A percentile compares a stretch with the other conserved stretches of the same genome.
phyloP scores from a whole-genome alignment of 2,113 vertebrate genomes.

The Solea solea region DNA sequence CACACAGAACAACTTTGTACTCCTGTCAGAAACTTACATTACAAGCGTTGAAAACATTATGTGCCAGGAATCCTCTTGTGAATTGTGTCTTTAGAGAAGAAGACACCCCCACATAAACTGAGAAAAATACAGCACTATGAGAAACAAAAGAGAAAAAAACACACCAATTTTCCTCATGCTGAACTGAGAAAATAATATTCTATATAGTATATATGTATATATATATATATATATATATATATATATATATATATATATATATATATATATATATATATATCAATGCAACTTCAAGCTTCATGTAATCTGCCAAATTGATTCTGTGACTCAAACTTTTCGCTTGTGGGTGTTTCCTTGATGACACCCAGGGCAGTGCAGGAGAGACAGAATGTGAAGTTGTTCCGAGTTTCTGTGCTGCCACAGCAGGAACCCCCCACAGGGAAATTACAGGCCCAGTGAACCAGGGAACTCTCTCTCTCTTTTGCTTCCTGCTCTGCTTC shows the following conservation, averaged over 20 bases:
- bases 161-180: background rate
- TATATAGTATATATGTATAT: too few relatives aligned
- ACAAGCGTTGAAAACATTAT: background rate
- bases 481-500: conserved; percentile 30
- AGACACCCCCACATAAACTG: background rate
- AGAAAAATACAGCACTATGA: background rate
- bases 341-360: conserved; percentile 30
- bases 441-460: conserved; percentile 74
- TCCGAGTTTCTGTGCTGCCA: conserved; percentile 59
- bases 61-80: background rate
- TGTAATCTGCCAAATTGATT: conserved; percentile 4
- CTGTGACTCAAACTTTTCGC: conserved; percentile 13
- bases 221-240: too few relatives aligned
- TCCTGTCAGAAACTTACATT: background rate
- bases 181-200: background rate
- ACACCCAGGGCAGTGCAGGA: conserved; percentile 24
- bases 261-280: too few relatives aligned
- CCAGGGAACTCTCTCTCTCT: conserved; percentile 52
- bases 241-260: too few relatives aligned
- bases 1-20: background rate
- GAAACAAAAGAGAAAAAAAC: background rate
- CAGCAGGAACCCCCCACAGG: conserved; percentile 56
- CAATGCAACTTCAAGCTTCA: background rate
- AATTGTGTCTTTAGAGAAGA: background rate
- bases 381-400: conserved; percentile 56